Base-by-base conservation (phyloP, 2,888 invertebrate species). In the Alloplasta piceator region DNA sequence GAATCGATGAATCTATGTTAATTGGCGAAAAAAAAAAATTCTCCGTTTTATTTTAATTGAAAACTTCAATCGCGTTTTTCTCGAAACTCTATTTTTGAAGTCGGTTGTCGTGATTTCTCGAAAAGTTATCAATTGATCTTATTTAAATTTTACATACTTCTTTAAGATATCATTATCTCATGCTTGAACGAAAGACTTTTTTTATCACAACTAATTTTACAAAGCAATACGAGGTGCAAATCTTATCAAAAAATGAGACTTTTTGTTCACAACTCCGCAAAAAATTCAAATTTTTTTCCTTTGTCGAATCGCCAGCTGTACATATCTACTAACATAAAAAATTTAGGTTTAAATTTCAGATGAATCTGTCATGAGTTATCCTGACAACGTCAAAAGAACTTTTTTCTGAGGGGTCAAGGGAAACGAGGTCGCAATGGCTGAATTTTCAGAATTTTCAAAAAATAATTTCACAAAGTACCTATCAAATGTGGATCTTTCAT, bases 1-100 rank as follows among this genome's bases (percentile, higher is more conserved):
- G 82, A 82, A 84, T 84, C 75, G 84, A 86, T 78, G 83, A 84
- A 75, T 85, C 82, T 81, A 63, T 83, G 79, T 72, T 73, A 80
- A 73, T 80, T 71, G 9, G n/a, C n/a, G n/a, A n/a, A 73, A 72
- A 79, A 68, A 80, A 5, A 48, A 48, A 48, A 2, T 46, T 46
- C 38, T 10, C 10, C 43, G 26, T 63, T n/a, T 64, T 64, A 38
- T 64, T 64, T 48, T 12, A 12, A 50, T 12, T 48, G n/a, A 12
- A 50, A 64, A 64, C 50, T 64, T 64, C 38, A 66, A 64, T 36
- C 64, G 64, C 56, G 56, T 64, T 78, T 72, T 52, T 71, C 64
- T 78, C 60, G 46, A 50, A 50, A 64, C 50, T 6, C 36, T 50
- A 50, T 64, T 64, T n/a, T n/a, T n/a, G n/a, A n/a, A n/a, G n/a